Evolutionary conservation across 35 echinoderm and acorn worm species (phyloP).

Genomic region (Patiria miniata): DNA sequence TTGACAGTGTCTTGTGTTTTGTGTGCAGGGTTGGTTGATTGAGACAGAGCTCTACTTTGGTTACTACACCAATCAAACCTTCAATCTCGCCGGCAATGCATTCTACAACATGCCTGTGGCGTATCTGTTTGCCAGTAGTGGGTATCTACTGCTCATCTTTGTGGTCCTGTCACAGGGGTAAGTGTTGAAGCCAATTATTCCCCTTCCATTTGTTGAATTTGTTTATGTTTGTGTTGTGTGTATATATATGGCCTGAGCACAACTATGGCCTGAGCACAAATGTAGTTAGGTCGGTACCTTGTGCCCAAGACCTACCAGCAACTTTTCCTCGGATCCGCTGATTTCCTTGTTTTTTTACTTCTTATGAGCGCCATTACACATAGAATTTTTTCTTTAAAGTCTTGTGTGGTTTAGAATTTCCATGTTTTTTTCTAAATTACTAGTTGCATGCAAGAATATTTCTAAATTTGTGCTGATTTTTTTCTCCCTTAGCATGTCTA

Average conservation of each 20-base stretch:
- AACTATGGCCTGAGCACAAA: no score
- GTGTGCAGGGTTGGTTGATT: constrained; percentile 76
- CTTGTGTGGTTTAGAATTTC: no score
- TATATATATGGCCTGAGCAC: no score
- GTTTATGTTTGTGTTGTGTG: no score
- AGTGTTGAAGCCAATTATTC: neutral
- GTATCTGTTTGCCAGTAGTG: constrained; percentile 74
- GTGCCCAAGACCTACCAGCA: no score
- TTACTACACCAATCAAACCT: constrained; percentile 79
- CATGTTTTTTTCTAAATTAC: no score
- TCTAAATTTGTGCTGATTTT: constrained; percentile 20
- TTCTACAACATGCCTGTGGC: constrained; percentile 85
- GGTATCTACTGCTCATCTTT: constrained; percentile 77
- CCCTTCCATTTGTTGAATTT: neutral
- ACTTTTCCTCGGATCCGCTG: no score
- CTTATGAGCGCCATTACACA: no score
- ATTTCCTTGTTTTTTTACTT: no score
- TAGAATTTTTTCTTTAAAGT: no score
- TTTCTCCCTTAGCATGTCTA: constrained; percentile 66
- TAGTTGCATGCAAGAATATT: no score
- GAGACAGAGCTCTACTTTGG: constrained; percentile 90
- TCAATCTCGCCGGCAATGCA: constrained; percentile 6
- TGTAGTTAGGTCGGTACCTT: no score
- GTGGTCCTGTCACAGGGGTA: constrained; percentile 78
- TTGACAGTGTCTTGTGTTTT: neutral